A percentile compares a stretch with the other conserved stretches of the same genome.
Evolutionary conservation across 2,797 vertebrate genomes (phyloP).

Genomic region (Sebastes melanostomus): DNA sequence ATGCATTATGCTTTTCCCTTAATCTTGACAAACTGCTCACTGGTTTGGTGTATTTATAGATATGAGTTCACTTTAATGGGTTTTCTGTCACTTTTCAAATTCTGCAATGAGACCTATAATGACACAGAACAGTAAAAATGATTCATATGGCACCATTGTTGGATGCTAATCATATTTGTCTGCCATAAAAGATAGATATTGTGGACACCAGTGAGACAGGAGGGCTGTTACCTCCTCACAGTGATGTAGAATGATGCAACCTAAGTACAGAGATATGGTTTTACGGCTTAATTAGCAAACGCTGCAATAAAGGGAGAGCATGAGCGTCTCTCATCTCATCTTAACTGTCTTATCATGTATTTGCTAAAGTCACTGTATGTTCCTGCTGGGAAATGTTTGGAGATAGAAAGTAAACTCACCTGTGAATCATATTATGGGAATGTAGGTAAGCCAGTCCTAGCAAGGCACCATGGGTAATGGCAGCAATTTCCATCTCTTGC

Average conservation of each 20-base stretch:
- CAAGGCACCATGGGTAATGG: slow-evolving; percentile 99
- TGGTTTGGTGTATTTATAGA: neutral
- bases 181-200: slow-evolving; percentile 2
- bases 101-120: neutral
- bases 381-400: slow-evolving; percentile 25
- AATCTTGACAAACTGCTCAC: neutral
- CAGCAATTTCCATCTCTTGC: slow-evolving; percentile 98
- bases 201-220: neutral
- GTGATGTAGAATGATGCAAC: neutral
- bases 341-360: neutral
- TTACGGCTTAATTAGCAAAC: slow-evolving; percentile 37
- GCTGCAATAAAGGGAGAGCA: slow-evolving; percentile 14
- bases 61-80: neutral
- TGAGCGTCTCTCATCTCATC: neutral
- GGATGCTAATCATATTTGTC: slow-evolving; percentile 11
- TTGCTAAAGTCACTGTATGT: neutral
- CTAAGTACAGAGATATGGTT: neutral
- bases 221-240: neutral
- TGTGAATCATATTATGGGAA: slow-evolving; percentile 97
- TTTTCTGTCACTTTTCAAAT: neutral
- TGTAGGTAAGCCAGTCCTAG: slow-evolving; percentile 98
- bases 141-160: neutral
- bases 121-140: neutral
- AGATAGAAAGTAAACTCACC: slow-evolving; percentile 75
- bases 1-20: neutral